phyloP scores from a whole-genome alignment of 2,113 vertebrate genomes.

The Aphelocoma coerulescens region DNA sequence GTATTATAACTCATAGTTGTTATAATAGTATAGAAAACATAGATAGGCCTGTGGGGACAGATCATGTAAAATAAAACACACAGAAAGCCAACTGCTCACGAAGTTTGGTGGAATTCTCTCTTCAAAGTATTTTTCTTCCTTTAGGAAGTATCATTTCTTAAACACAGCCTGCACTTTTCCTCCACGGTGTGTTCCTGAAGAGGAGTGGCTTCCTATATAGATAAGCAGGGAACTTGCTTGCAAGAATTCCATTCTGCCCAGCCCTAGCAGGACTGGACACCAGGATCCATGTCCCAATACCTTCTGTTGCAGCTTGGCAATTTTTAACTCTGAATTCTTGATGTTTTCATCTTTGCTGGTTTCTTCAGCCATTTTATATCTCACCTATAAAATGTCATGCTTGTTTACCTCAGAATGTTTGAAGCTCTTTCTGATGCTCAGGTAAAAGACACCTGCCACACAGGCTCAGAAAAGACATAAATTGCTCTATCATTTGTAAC shows the following conservation, averaged over 20 bases:
- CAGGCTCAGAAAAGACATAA: slow-evolving; percentile 25
- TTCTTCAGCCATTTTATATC: not conserved
- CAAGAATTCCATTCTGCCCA: not conserved
- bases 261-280: not conserved
- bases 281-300: not conserved
- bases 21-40: not conserved
- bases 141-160: not conserved
- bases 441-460: slow-evolving; percentile 56
- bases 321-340: not conserved
- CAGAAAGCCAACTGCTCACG: not conserved
- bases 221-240: not conserved
- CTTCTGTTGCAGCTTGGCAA: not conserved
- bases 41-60: not conserved
- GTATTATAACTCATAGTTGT: not conserved
- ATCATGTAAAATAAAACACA: not conserved
- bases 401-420: slow-evolving; percentile 11
- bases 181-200: not conserved
- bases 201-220: not conserved
- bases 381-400: not conserved
- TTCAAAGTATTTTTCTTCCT: not conserved
- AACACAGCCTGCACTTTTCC: not conserved
- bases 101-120: not conserved
- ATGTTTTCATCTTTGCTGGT: not conserved
- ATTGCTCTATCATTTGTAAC: slow-evolving; percentile 50
- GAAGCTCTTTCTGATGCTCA: slow-evolving; percentile 9